Percentiles rank a stretch among this genome's conserved stretches.
These are phyloP conservation scores for Prunella himalayana DNA, from an alignment of 2,113 vertebrate genomes.

Conservation along the genomic window DNA sequence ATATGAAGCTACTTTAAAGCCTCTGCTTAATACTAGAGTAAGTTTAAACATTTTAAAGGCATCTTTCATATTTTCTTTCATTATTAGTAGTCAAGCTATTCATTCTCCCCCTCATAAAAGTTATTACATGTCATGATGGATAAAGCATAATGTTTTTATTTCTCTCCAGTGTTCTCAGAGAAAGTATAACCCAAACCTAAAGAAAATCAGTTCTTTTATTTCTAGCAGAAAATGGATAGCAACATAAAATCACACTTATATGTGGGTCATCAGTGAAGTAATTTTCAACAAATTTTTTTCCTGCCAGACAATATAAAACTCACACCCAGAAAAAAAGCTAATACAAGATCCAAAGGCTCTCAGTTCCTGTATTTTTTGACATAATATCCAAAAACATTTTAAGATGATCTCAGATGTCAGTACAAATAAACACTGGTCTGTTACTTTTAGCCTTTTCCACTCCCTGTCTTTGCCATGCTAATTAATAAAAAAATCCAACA, in stretches of 20 bases:
- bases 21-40: background rate
- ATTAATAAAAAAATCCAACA: background rate
- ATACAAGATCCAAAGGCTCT: background rate
- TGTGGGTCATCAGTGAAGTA: background rate
- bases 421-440: background rate
- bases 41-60: background rate
- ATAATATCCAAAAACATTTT: background rate
- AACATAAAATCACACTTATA: background rate
- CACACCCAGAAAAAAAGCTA: background rate
- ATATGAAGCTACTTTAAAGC: background rate
- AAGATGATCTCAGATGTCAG: background rate
- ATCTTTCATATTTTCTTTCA: background rate
- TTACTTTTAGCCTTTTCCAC: background rate
- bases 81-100: conserved; percentile 3
- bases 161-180: background rate
- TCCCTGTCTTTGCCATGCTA: background rate
- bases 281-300: background rate
- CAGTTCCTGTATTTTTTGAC: background rate
- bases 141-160: conserved; percentile 31
- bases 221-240: background rate
- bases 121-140: background rate
- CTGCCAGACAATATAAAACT: background rate
- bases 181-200: background rate
- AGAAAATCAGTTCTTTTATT: background rate
- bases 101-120: background rate